Evolutionary conservation across 2,113 vertebrate genomes (phyloP).

Genomic region (Myiozetetes cayanensis): DNA sequence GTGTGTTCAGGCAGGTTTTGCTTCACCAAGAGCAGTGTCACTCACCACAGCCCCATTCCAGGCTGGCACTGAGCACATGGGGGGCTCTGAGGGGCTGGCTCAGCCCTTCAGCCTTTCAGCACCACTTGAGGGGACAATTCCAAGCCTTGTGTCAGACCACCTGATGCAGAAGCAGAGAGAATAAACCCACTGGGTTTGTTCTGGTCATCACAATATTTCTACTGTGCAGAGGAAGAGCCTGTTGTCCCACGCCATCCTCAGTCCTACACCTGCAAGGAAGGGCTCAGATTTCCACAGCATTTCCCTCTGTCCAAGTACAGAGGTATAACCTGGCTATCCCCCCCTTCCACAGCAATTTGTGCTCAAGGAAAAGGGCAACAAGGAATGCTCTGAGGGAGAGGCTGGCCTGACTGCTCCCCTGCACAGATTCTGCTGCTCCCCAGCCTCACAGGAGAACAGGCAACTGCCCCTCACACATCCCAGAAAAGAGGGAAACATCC

Average conservation of each 20-base stretch:
- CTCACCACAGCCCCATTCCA: too few species aligned
- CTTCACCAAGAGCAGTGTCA: neutral
- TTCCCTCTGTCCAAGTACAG: neutral
- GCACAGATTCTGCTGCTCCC: neutral
- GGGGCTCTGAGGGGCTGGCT: neutral
- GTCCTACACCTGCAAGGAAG: too few species aligned
- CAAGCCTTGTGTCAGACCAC: neutral
- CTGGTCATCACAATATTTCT: neutral
- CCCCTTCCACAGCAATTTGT: neutral
- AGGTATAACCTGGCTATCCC: neutral
- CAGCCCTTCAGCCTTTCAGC: neutral
- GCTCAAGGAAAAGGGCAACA: neutral
- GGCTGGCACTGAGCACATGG: neutral
- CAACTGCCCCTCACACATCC: neutral
- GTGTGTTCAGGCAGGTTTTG: neutral
- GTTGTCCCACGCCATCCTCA: neutral
- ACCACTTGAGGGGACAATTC: neutral
- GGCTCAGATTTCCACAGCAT: neutral
- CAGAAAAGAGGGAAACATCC: too few species aligned
- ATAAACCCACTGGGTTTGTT: accelerated
- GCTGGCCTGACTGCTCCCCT: neutral
- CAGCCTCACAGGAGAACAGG: neutral
- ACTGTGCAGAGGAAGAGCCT: neutral
- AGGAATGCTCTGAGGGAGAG: neutral
- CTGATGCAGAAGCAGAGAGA: accelerated